These are phyloP conservation scores for Psittacula echo DNA, from an alignment of 2,797 vertebrate genomes.

Conservation along the genomic window DNA sequence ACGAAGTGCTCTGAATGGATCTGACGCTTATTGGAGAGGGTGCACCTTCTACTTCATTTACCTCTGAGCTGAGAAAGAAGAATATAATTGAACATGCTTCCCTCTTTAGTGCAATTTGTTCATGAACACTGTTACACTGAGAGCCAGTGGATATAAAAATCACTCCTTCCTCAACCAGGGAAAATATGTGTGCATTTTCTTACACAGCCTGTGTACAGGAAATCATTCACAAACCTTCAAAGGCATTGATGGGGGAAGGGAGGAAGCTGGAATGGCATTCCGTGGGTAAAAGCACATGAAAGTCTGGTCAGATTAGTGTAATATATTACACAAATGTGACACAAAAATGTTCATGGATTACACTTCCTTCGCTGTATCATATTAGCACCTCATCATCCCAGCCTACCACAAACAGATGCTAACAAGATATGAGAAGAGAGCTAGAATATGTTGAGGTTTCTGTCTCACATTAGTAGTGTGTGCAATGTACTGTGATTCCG, in stretches of 20 bases:
- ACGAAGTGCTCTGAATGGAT: not conserved
- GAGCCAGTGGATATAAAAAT: not conserved
- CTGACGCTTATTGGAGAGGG: not conserved
- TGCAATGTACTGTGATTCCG: not conserved
- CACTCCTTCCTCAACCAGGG: not conserved
- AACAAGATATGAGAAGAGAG: slow-evolving; percentile 44
- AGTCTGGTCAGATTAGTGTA: slow-evolving; percentile 58
- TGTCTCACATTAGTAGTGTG: slow-evolving; percentile 59
- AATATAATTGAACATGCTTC: slow-evolving; percentile 52
- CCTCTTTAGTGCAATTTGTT: slow-evolving; percentile 38
- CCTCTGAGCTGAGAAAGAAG: not conserved
- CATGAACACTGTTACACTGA: not conserved
- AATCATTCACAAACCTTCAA: slow-evolving; percentile 65
- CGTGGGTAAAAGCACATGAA: slow-evolving; percentile 61
- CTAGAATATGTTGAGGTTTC: not conserved
- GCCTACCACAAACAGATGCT: slow-evolving; percentile 64
- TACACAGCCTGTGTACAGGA: slow-evolving; percentile 39
- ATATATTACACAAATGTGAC: slow-evolving; percentile 66
- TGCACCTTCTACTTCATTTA: slow-evolving; percentile 56
- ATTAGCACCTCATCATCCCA: slow-evolving; percentile 76
- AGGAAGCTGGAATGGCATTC: slow-evolving; percentile 39
- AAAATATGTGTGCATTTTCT: slow-evolving; percentile 16
- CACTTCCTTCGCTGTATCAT: slow-evolving; percentile 59
- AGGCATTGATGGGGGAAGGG: slow-evolving; percentile 58
- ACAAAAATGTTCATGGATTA: slow-evolving; percentile 65